Evolutionary conservation across 2,797 vertebrate genomes (phyloP).

Genomic region (Serranus cabrilla): DNA sequence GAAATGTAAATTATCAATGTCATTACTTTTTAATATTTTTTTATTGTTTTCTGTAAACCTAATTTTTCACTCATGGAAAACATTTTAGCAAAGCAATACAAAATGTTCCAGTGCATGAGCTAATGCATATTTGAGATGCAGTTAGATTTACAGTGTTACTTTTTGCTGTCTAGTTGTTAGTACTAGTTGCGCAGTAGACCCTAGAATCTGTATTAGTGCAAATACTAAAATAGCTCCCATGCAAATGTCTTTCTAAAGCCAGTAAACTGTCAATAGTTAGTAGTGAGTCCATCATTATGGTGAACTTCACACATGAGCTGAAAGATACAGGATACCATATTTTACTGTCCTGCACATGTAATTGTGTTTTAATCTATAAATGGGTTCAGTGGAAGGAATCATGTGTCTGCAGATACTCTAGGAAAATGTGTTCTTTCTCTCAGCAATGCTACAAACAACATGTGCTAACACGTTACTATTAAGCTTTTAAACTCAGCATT

Average conservation of each 20-base stretch:
- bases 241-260: neutral
- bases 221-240: neutral
- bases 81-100: no score
- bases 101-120: no score
- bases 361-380: neutral
- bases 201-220: neutral
- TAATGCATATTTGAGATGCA: no score
- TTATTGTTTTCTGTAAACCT: no score
- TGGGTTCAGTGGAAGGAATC: neutral
- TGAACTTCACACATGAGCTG: neutral
- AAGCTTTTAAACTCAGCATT: conserved; percentile 2
- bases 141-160: neutral
- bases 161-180: neutral
- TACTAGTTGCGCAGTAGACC: neutral
- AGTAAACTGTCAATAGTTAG: neutral
- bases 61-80: no score
- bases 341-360: neutral
- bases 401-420: neutral
- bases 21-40: no score
- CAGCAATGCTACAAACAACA: conserved; percentile 9
- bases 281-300: neutral
- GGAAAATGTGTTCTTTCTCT: neutral
- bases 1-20: no score
- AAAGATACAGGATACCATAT: neutral
- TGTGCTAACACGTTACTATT: conserved; percentile 1